Evolutionary conservation across 2,113 vertebrate species (phyloP), one percentile per base, ranked within the genome.

Genomic region (Sterrhoptilus dennistouni): DNA sequence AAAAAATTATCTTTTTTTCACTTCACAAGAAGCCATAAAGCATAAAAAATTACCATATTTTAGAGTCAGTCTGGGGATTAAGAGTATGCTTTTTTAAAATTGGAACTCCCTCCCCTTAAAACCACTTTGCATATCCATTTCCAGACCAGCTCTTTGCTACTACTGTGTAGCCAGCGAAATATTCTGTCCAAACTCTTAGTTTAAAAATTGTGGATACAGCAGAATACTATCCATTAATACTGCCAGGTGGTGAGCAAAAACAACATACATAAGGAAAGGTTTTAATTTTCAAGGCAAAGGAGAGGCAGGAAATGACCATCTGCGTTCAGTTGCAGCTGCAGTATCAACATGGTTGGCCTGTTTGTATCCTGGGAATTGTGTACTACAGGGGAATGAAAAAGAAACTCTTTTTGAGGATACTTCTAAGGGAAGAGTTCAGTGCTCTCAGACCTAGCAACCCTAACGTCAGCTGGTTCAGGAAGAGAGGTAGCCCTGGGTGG

Each of bases 241-340:
- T 78, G 47, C 80, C 83, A 89, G 78, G 59, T 91, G 66, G 36
- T 38, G n/a, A 91, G 63, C 31, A 94, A 84, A 96, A 92, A 9
- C 47, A 82, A 68, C 27, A 77, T 31, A n/a, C 54, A 40, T 52
- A 87, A 90, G 89, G 91, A 95, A 95, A 87, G 47, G 54, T 85
- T 91, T 94, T 88, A 44, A 91, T 89, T 93, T 96, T 50, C 82
- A 90, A 84, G 84, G 70, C 89, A 77, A 92, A 49, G 79, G 94
- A 79, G 84, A 91, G 36, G 40, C 89, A 96, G 64, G 72, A 95
- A 96, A 94, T 47, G 28, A 89, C 85, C 95, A 94, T 95, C 90
- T 96, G 96, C 40, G 56, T 82, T 95, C 44, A 89, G 71, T 96
- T 95, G 94, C 76, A 94, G 91, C 91, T 95, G 84, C 49, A 83